A percentile compares a stretch with the other conserved stretches of the same genome.
Evolutionary conservation across 2,113 vertebrate species (phyloP).

Genomic region (Myotis lucifugus): DNA sequence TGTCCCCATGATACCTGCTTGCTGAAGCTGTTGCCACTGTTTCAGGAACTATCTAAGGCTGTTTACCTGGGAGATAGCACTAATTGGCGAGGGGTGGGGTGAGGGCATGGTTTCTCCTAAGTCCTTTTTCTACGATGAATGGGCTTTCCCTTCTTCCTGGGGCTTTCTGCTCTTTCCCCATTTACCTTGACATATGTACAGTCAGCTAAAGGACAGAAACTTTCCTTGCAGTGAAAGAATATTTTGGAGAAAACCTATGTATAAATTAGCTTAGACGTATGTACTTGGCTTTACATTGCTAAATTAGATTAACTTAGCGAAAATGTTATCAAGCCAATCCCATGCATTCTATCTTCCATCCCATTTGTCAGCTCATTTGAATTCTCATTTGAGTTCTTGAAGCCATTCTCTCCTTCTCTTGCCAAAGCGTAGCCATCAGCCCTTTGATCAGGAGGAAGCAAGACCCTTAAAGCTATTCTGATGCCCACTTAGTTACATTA

Average conservation of each 20-base stretch:
- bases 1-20: neutral
- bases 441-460: neutral
- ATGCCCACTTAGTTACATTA: neutral
- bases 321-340: slow-evolving; percentile 23
- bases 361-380: slow-evolving; percentile 1
- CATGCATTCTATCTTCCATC: neutral
- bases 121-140: neutral
- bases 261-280: slow-evolving; percentile 26
- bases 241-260: neutral
- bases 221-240: neutral
- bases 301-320: slow-evolving; percentile 9
- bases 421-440: neutral
- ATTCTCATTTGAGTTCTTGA: neutral
- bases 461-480: slow-evolving; percentile 27
- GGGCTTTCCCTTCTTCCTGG: neutral
- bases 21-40: neutral
- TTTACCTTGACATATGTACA: neutral
- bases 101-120: neutral
- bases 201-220: neutral
- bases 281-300: neutral
- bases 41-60: neutral
- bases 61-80: neutral
- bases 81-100: neutral
- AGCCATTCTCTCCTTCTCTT: neutral
- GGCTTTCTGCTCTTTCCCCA: neutral